Evolutionary conservation across 2,888 invertebrate species (phyloP).

Genomic region (Bombyx huttoni): DNA sequence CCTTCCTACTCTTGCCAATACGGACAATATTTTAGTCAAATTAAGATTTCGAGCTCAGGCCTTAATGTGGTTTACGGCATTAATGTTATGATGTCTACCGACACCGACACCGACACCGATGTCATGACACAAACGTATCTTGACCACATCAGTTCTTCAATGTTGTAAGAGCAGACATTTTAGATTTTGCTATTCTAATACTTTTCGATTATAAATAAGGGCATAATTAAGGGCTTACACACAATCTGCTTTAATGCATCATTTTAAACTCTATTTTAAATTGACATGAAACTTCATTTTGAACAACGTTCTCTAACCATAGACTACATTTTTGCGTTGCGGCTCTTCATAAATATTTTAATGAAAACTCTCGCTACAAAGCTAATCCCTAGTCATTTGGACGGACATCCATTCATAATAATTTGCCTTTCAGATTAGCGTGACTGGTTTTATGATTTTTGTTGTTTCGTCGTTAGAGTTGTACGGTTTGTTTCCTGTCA

Average conservation of each 20-base stretch:
- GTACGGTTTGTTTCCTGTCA: background rate
- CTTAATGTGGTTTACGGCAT: too few species aligned
- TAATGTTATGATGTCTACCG: too few species aligned
- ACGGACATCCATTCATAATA: slow-evolving; percentile 30
- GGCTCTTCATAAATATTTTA: slow-evolving; percentile 39
- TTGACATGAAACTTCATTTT: background rate
- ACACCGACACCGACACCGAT: too few species aligned
- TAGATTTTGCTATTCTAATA: too few species aligned
- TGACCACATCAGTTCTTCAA: too few species aligned
- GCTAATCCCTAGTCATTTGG: slow-evolving; percentile 38
- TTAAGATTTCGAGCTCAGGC: too few species aligned
- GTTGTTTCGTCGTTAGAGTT: background rate
- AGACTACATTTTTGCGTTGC: slow-evolving; percentile 16
- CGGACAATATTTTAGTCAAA: too few species aligned
- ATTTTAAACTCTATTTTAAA: background rate
- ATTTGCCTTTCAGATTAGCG: slow-evolving; percentile 32
- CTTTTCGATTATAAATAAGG: too few species aligned
- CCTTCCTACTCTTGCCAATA: too few species aligned
- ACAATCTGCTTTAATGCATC: background rate
- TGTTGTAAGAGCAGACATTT: too few species aligned
- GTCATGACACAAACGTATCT: too few species aligned
- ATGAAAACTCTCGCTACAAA: slow-evolving; percentile 29
- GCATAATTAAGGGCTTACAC: too few species aligned
- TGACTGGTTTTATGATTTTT: slow-evolving; percentile 11
- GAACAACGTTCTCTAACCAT: background rate